Percentiles rank a stretch among this genome's conserved stretches.
Conservation (phyloP, 2,113 vertebrate species). For the Progne subis region DNA sequence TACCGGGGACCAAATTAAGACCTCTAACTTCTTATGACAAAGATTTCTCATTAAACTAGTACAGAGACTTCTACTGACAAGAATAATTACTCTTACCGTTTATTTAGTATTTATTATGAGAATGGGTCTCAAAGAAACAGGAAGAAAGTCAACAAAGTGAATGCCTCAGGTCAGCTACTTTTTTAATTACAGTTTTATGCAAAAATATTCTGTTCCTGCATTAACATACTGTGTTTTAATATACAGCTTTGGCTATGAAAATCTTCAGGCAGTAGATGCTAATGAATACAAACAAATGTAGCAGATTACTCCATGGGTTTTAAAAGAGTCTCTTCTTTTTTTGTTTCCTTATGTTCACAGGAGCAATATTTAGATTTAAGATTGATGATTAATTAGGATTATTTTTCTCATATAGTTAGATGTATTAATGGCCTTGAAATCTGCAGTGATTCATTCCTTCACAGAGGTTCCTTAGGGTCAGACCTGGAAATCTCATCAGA, state of each 20-base stretch:
- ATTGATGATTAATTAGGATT: not conserved
- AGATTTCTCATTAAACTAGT: not conserved
- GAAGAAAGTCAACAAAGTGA: not conserved
- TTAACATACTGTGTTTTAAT: not conserved
- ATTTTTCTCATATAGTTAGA: not conserved
- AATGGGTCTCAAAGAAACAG: not conserved
- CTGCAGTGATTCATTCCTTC: not conserved
- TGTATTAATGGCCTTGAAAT: not conserved
- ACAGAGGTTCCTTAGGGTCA: not conserved
- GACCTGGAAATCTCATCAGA: not conserved
- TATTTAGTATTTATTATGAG: not conserved
- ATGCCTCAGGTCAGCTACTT: not conserved
- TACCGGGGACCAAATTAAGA: not conserved
- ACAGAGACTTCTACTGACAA: not conserved
- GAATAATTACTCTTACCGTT: not conserved
- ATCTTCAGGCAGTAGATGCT: not conserved
- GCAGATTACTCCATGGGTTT: fast-evolving
- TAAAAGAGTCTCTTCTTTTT: not conserved
- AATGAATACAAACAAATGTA: not conserved
- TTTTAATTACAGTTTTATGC: not conserved
- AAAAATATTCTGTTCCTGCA: not conserved
- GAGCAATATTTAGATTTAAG: not conserved
- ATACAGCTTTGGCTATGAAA: not conserved
- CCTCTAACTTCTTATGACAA: not conserved
- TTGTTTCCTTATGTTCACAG: not conserved